These are phyloP conservation scores for Hippopotamus amphibius DNA, from an alignment of 2,113 vertebrate genomes.

Conservation along the genomic window DNA sequence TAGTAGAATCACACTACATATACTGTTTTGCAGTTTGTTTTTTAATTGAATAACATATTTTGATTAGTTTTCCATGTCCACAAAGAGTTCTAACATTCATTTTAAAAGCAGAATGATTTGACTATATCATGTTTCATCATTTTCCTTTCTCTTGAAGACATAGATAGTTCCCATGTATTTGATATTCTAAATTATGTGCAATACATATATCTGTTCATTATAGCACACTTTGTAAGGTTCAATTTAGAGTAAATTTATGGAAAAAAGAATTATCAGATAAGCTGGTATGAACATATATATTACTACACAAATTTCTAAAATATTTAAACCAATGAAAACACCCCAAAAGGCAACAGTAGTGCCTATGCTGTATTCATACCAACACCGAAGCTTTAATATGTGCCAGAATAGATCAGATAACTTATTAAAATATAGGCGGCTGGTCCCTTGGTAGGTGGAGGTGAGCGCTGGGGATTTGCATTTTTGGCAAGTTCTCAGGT, in stretches of 20 bases:
- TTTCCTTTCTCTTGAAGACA: background rate
- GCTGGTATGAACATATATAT: background rate
- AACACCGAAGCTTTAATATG: background rate
- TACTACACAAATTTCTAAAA: background rate
- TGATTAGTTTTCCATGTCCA: background rate
- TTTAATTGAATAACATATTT: background rate
- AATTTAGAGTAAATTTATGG: background rate
- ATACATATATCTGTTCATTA: background rate
- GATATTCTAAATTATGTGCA: background rate
- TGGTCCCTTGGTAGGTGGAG: background rate
- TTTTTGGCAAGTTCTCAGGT: background rate
- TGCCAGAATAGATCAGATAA: background rate
- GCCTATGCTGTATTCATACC: rapidly evolving
- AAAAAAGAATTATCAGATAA: background rate
- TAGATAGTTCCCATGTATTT: background rate
- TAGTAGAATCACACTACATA: background rate
- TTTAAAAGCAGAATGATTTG: slow-evolving; percentile 12
- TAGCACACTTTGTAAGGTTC: background rate
- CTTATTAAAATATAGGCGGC: background rate
- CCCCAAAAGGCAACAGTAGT: background rate
- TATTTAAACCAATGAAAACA: background rate
- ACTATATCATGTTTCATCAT: background rate
- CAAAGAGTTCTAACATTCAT: background rate
- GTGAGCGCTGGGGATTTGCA: background rate
- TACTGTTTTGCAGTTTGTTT: background rate